phyloP scores from a whole-genome alignment of 2,113 vertebrate genomes.

The Oenanthe melanoleuca region DNA sequence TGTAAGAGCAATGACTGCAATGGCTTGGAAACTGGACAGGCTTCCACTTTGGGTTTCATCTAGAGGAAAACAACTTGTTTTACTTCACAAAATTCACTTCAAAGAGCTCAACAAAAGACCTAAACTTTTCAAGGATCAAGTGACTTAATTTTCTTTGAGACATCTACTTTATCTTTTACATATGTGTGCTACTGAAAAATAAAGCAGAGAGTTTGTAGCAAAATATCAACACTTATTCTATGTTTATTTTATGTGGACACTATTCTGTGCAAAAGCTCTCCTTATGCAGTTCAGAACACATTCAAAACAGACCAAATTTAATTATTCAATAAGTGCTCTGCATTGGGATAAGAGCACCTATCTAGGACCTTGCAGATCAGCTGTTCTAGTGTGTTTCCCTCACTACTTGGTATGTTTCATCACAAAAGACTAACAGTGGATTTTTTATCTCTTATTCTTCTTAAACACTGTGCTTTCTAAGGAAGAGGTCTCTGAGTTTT shows the following conservation, averaged over 20 bases:
- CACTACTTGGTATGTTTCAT: not conserved
- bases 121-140: not conserved
- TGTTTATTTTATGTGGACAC: not conserved
- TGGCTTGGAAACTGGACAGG: not conserved
- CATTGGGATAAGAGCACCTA: not conserved
- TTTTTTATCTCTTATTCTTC: not conserved
- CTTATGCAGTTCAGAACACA: not conserved
- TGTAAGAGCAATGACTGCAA: not conserved
- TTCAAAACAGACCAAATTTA: not conserved
- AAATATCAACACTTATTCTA: not conserved
- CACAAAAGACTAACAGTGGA: not conserved
- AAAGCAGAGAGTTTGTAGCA: not conserved
- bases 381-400: not conserved
- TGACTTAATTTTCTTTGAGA: not conserved
- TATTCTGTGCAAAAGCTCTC: not conserved
- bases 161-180: not conserved
- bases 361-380: not conserved
- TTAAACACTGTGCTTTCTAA: not conserved
- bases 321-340: not conserved
- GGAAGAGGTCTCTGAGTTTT: not conserved
- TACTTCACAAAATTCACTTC: not conserved
- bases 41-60: not conserved
- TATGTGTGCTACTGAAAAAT: not conserved
- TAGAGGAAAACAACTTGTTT: not conserved
- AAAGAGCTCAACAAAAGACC: not conserved